A percentile compares a stretch with the other conserved stretches of the same genome.
phyloP scores from a whole-genome alignment of 1,140 invertebrate genomes.

The Anastatus disparis region DNA sequence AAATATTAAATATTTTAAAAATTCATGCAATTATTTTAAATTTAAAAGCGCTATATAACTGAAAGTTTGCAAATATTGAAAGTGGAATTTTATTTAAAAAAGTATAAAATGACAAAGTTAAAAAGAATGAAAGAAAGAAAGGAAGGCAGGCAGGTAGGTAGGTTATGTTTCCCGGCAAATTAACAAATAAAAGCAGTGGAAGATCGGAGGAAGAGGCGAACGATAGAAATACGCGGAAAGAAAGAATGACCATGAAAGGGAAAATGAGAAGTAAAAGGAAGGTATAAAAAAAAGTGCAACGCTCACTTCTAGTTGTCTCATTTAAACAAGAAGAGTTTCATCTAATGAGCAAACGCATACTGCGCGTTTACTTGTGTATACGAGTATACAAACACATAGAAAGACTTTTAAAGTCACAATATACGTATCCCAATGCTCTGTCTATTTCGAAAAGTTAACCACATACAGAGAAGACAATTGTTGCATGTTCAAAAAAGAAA shows the following conservation, averaged over 20 bases:
- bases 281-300: background rate
- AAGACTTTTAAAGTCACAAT: background rate
- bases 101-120: too few species aligned
- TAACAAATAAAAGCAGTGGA: background rate
- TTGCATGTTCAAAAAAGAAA: background rate
- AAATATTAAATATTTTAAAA: background rate
- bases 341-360: slow-evolving; percentile 7
- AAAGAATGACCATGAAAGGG: slow-evolving; percentile 15
- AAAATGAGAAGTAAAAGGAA: slow-evolving; percentile 3
- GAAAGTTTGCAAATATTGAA: too few species aligned
- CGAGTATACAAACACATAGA: too few species aligned
- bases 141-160: too few species aligned
- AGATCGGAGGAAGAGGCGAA: background rate
- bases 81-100: too few species aligned
- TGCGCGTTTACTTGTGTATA: background rate
- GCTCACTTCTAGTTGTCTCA: background rate
- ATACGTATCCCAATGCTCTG: background rate
- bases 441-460: slow-evolving; percentile 1
- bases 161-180: background rate
- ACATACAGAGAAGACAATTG: too few species aligned
- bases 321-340: slow-evolving; percentile 4
- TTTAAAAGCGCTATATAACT: too few species aligned
- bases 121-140: too few species aligned
- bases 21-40: background rate
- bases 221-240: background rate